A percentile compares a stretch with the other conserved stretches of the same genome.
These are phyloP conservation scores for Chromis chromis DNA, from an alignment of 2,797 vertebrate genomes.

Conservation along the genomic window DNA sequence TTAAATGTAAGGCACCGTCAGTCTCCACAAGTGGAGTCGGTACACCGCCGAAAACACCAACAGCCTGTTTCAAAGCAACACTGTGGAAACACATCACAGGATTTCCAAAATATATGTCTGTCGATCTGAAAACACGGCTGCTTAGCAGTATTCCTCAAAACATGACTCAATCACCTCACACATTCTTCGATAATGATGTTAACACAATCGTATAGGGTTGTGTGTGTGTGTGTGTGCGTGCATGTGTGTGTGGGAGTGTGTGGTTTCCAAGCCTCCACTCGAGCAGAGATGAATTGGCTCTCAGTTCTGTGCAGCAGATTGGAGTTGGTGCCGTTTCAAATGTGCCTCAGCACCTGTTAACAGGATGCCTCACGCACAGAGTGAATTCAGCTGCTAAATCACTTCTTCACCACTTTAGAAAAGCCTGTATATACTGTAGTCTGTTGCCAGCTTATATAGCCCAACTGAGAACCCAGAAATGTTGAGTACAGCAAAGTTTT, in stretches of 20 bases:
- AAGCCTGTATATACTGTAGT: too few relatives aligned
- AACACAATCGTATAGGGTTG: conserved; percentile 18
- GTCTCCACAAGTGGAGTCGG: background rate
- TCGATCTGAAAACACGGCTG: conserved; percentile 23
- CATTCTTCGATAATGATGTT: conserved; percentile 7
- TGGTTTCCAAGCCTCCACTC: background rate
- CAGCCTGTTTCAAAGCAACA: conserved; percentile 2
- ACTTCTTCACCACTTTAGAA: too few relatives aligned
- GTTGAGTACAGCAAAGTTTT: too few relatives aligned
- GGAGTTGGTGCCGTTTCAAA: conserved; percentile 55
- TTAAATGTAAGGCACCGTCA: background rate
- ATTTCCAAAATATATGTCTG: conserved; percentile 42
- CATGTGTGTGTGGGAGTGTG: conserved; percentile 4
- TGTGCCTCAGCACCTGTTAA: conserved; percentile 50
- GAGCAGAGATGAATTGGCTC: conserved; percentile 44
- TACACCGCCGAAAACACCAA: too few relatives aligned
- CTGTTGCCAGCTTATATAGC: too few relatives aligned
- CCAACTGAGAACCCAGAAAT: too few relatives aligned
- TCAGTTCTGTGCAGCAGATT: conserved; percentile 39
- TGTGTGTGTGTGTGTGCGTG: conserved; percentile 3
- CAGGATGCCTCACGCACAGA: conserved; percentile 5
- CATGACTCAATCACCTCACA: conserved; percentile 28
- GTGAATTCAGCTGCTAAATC: too few relatives aligned
- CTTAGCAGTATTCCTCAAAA: background rate
- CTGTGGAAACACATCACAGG: conserved; percentile 40